Evolutionary conservation across 1,140 invertebrate genomes (phyloP).

Genomic region (Drosophila pseudoananassae): DNA sequence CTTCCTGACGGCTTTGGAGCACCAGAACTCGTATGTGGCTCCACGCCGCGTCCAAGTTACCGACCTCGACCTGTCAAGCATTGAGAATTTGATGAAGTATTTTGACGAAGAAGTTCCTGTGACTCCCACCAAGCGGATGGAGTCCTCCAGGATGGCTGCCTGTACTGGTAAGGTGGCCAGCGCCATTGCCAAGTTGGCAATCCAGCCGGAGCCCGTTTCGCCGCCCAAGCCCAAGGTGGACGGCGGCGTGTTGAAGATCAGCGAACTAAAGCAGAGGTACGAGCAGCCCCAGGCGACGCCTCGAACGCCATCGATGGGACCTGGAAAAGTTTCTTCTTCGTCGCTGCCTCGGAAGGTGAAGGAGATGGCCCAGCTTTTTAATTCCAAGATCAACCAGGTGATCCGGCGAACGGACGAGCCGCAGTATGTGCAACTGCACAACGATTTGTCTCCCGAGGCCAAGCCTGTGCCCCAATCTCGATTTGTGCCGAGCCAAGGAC

Average conservation of each 20-base stretch:
- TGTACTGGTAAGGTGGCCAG: constrained; percentile 67
- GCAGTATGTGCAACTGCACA: constrained; percentile 56
- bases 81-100: constrained; percentile 78
- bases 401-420: constrained; percentile 46
- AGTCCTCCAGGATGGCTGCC: neutral
- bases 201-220: constrained; percentile 25
- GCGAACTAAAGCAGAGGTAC: constrained; percentile 65
- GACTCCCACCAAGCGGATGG: constrained; percentile 52
- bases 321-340: constrained; percentile 11
- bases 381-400: constrained; percentile 67
- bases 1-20: constrained; percentile 65
- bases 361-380: constrained; percentile 76
- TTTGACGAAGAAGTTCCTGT: constrained; percentile 76
- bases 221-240: constrained; percentile 35
- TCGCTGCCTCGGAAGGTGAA: constrained; percentile 65
- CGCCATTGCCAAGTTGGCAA: constrained; percentile 62
- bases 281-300: constrained; percentile 31
- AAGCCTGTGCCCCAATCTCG: constrained; percentile 7
- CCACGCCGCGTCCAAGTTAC: constrained; percentile 40
- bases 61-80: constrained; percentile 68
- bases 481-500: constrained; percentile 2
- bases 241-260: constrained; percentile 51
- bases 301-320: neutral
- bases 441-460: constrained; percentile 55
- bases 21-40: constrained; percentile 61